These are phyloP conservation scores for Chaenocephalus aceratus DNA, from an alignment of 2,113 vertebrate genomes.

Conservation along the genomic window DNA sequence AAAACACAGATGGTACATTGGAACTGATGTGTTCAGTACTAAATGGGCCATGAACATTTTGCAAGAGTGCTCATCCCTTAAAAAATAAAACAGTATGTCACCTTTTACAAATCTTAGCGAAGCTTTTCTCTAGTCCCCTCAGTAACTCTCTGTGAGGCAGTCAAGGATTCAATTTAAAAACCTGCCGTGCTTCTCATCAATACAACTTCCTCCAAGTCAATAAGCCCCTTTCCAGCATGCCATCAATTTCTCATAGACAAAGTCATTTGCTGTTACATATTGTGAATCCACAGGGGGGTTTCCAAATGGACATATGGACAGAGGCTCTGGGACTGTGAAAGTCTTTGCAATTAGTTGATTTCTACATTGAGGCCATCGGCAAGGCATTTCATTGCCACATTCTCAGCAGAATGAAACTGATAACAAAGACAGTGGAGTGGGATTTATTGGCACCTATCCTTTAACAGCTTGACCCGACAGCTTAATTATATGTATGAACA, in stretches of 20 bases:
- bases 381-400: slow-evolving; percentile 27
- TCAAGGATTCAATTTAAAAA: slow-evolving; percentile 39
- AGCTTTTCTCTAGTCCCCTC: neutral
- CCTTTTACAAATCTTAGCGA: slow-evolving; percentile 29
- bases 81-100: slow-evolving; percentile 47
- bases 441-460: slow-evolving; percentile 54
- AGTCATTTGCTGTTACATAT: slow-evolving; percentile 64
- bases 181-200: slow-evolving; percentile 21
- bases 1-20: slow-evolving; percentile 74
- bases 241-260: slow-evolving; percentile 43
- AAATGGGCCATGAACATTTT: slow-evolving; percentile 76
- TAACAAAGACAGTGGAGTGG: slow-evolving; percentile 19
- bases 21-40: slow-evolving; percentile 70
- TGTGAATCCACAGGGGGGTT: slow-evolving; percentile 59
- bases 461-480: slow-evolving; percentile 13
- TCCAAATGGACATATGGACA: slow-evolving; percentile 72
- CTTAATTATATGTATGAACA: slow-evolving; percentile 13
- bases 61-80: slow-evolving; percentile 46
- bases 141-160: neutral
- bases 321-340: slow-evolving; percentile 48
- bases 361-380: slow-evolving; percentile 55
- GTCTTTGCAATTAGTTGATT: slow-evolving; percentile 60
- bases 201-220: slow-evolving; percentile 44
- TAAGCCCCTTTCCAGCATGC: slow-evolving; percentile 45
- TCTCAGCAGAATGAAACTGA: slow-evolving; percentile 54